Base-by-base conservation (phyloP, 2,797 vertebrate genomes). In the Erethizon dorsatum region DNA sequence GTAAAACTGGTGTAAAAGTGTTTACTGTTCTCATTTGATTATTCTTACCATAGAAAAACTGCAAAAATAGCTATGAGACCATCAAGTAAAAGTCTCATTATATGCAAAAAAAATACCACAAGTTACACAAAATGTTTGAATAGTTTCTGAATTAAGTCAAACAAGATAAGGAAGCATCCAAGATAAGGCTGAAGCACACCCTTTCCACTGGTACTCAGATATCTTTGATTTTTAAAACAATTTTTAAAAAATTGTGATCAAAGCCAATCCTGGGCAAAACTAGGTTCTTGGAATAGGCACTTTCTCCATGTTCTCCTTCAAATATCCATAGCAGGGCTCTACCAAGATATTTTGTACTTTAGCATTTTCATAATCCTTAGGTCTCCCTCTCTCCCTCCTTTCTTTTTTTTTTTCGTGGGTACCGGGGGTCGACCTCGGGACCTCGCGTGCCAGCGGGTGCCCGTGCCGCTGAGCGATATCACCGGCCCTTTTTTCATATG, bases 71-170 rank as follows among this genome's bases (percentile, higher is more conserved):
- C 86, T 89, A 80, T 69, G 22, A 92, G 56, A 63, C 94, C 52
- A 89, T 95, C 57, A 97, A 93, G 91, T 83, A 97, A 96, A 95
- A 80, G 18, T 80, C 91, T 47, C 33, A 82, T 80, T 91, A 73
- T 10, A 52, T 37, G 31, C 31, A 85, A 92, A 95, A 50, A 73
- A 96, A 94, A 91, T 8, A 31, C 77, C 71, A 83, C 20, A 79
- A 73, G 63, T 75, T 88, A 71, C 26, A 61, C 28, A 69, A 69
- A 90, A 94, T 17, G 26, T 24, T 41, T 91, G 67, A 41, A 69
- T 56, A 79, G 83, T 69, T 94, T 97, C 50, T 65, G n/a, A 90
- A 93, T 88, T 95, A 91, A 94, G 71, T 92, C 61, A 95, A 33
- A 45, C 47, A 45, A 88, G 84, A 79, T 57, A 91, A 96, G 57